phyloP scores from a whole-genome alignment of 2,888 invertebrate genomes.

The Melinaea menophilus region DNA sequence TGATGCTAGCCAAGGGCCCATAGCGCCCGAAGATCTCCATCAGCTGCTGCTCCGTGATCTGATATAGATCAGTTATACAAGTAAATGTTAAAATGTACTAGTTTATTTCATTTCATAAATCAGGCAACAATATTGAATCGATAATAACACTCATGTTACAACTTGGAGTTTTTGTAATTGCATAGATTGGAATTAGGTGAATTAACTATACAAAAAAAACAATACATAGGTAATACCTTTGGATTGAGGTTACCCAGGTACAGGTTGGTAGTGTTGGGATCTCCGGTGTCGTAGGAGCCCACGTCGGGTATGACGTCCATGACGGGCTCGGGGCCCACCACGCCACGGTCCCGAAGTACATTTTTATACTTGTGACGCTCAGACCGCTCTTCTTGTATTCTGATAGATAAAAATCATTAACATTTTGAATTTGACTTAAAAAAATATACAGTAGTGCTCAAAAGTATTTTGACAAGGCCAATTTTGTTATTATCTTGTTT shows the following conservation, averaged over 20 bases:
- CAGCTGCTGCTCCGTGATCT: constrained; percentile 97
- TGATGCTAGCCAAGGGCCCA: constrained; percentile 98
- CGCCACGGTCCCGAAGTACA: constrained; percentile 76
- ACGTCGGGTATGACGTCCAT: constrained; percentile 58
- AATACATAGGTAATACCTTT: constrained; percentile 79
- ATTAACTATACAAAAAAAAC: neutral
- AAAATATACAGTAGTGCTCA: too few species aligned
- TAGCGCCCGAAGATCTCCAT: constrained; percentile 98
- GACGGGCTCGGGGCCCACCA: constrained; percentile 50
- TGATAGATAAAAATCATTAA: constrained; percentile 49
- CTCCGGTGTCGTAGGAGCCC: constrained; percentile 95
- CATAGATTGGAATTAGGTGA: too few species aligned
- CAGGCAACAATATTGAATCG: too few species aligned
- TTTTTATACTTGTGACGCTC: constrained; percentile 96
- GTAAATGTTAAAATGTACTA: too few species aligned
- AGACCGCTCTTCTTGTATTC: constrained; percentile 98
- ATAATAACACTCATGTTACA: too few species aligned
- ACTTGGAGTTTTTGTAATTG: too few species aligned
- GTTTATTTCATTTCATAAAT: too few species aligned
- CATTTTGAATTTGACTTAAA: too few species aligned
- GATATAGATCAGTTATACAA: constrained; percentile 6
- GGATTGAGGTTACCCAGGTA: constrained; percentile 98
- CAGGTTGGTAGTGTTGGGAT: constrained; percentile 98
- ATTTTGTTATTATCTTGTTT: too few species aligned
- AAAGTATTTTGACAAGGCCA: too few species aligned